These are phyloP conservation scores for Eleginops maclovinus DNA, from an alignment of 2,113 vertebrate genomes.

Conservation along the genomic window DNA sequence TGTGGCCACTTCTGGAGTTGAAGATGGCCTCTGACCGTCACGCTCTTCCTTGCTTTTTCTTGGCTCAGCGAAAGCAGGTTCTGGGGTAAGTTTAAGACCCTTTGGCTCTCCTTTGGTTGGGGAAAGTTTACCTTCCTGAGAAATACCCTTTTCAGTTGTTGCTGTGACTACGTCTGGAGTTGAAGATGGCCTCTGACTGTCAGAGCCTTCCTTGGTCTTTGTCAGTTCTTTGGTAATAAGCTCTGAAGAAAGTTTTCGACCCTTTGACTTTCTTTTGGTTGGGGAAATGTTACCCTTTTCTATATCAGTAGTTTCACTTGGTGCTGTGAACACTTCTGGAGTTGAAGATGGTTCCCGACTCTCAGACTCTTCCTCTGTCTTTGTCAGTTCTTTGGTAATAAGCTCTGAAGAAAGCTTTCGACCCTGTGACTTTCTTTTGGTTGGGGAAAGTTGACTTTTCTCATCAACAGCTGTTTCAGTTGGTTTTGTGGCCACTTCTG, in stretches of 20 bases:
- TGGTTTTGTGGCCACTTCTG: neutral
- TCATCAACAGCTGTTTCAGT: neutral
- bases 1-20: neutral
- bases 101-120: neutral
- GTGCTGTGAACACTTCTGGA: neutral
- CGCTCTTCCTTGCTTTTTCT: neutral
- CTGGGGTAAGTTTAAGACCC: neutral
- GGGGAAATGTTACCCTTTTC: accelerated
- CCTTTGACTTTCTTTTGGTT: accelerated
- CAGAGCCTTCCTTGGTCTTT: neutral
- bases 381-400: neutral
- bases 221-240: neutral
- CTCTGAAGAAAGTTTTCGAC: neutral
- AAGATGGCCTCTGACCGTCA: neutral
- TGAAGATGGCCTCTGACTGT: neutral
- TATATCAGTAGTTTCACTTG: neutral
- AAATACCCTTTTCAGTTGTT: too few species aligned
- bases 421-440: neutral
- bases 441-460: neutral
- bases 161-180: too few species aligned
- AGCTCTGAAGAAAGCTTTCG: neutral
- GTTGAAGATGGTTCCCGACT: neutral
- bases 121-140: neutral
- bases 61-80: neutral
- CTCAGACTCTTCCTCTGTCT: accelerated